Base-by-base conservation (phyloP, 1,140 invertebrate genomes). In the Ips nitidus region DNA sequence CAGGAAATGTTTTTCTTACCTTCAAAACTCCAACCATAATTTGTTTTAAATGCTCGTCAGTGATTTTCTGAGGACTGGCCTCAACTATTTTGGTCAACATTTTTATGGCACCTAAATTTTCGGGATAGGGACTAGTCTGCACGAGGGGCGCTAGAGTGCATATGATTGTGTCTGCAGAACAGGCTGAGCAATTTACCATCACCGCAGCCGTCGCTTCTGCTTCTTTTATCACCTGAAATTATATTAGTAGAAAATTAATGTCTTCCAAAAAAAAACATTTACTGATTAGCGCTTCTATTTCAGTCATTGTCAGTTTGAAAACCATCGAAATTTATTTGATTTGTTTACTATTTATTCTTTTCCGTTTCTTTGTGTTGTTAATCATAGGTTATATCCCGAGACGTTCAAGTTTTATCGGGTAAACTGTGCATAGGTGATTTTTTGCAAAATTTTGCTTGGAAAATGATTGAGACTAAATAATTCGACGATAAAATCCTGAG, bases 81-180 rank as follows among this genome's bases (percentile, higher is more conserved):
- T 92, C 90, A 41, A 93, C 87, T 22, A 96, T 86, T 81, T 94
- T 94, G 1, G 91, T 92, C 60, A 97, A 84, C 85, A 97, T 94
- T 84, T 98, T 98, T 39, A 98, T 91, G 55, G 94, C 94, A 72
- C 92, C 94, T 77, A 95, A 86, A 77, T 94, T 94, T 69, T 91
- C 86, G 1, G 95, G 94, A 83, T 88, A 94, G 40, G 91, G 87
- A 75, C 89, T 91, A 3, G 93, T 94, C 38, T 90, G 88, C 71
- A 97, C 94, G 65, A 97, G 88, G 1, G 94, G 92, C 71, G 90
- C 89, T 52, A 86, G 76, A 2, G 84, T 78, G 59, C 64, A 80
- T 5, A 84, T 81, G 4, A 81, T 73, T 22, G 75, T 79, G 61
- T 79, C 71, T 57, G 79, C 80, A 76, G 80, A 77, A 81, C 82